phyloP scores from a whole-genome alignment of 2,888 invertebrate species.

The Syritta pipiens region DNA sequence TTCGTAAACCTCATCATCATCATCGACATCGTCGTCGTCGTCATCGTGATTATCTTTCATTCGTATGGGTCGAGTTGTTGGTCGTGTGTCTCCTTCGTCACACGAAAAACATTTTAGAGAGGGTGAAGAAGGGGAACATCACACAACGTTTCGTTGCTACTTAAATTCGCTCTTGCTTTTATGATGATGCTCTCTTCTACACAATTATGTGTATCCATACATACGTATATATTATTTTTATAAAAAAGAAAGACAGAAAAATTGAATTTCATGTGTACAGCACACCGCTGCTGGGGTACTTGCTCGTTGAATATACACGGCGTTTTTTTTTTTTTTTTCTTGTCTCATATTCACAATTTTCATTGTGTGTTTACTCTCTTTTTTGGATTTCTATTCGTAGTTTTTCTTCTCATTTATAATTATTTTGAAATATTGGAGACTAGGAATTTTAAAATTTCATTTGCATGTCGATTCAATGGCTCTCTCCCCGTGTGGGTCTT shows the following conservation, averaged over 20 bases:
- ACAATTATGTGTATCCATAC: constrained; percentile 27
- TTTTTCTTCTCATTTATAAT: constrained; percentile 35
- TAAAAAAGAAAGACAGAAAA: constrained; percentile 9
- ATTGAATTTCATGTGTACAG: too few relatives aligned
- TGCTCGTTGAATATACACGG: constrained; percentile 46
- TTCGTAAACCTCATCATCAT: constrained; percentile 73
- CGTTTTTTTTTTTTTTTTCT: constrained; percentile 17
- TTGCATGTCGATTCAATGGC: too few relatives aligned
- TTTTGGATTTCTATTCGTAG: constrained; percentile 17
- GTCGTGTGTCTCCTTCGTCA: constrained; percentile 31
- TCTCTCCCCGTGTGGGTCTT: too few relatives aligned
- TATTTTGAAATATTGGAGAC: too few relatives aligned
- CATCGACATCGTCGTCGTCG: constrained; percentile 53
- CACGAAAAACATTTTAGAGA: background rate
- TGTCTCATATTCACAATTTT: constrained; percentile 37
- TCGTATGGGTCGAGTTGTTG: constrained; percentile 27
- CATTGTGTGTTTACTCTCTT: constrained; percentile 29
- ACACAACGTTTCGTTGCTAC: too few relatives aligned
- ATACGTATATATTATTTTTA: constrained; percentile 1
- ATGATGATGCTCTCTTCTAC: constrained; percentile 51
- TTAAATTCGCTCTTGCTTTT: constrained; percentile 31
- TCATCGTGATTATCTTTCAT: background rate
- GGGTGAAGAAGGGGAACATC: too few relatives aligned
- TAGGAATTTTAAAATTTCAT: too few relatives aligned
- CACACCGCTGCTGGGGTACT: constrained; percentile 51